Evolutionary conservation across 2,797 vertebrate species (phyloP).

Genomic region (Delichon dasypus): DNA sequence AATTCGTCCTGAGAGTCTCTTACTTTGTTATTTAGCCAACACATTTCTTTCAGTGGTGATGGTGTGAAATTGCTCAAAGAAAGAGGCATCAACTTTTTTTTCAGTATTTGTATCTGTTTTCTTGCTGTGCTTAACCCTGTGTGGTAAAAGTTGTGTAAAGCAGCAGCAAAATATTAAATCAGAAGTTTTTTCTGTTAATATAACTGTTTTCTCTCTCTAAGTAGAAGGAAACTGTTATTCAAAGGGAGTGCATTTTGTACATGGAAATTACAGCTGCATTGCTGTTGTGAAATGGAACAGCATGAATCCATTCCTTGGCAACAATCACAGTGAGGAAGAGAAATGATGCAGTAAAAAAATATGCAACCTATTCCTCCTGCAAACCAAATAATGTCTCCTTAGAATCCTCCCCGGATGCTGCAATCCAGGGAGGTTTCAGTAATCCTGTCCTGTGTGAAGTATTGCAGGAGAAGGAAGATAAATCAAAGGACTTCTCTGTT

Average conservation of each 20-base stretch:
- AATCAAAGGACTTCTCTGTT: neutral
- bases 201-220: neutral
- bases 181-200: neutral
- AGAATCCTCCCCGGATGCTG: neutral
- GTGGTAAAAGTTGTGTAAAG: neutral
- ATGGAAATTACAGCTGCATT: neutral
- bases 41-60: neutral
- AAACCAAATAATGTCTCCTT: conserved; percentile 13
- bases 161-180: neutral
- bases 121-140: neutral
- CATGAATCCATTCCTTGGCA: conserved; percentile 40
- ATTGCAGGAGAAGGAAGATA: neutral
- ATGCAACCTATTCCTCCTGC: conserved; percentile 10
- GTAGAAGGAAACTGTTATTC: neutral
- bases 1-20: neutral
- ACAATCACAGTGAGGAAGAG: conserved; percentile 1
- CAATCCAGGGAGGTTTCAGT: neutral
- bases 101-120: neutral
- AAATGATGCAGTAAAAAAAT: conserved; percentile 17
- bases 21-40: neutral
- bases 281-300: neutral
- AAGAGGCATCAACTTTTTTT: neutral
- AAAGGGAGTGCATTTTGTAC: conserved; percentile 4
- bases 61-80: neutral
- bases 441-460: neutral